Evolutionary conservation across 2,113 vertebrate species (phyloP), one percentile per base, ranked within the genome.

Genomic region (Geococcyx californianus): DNA sequence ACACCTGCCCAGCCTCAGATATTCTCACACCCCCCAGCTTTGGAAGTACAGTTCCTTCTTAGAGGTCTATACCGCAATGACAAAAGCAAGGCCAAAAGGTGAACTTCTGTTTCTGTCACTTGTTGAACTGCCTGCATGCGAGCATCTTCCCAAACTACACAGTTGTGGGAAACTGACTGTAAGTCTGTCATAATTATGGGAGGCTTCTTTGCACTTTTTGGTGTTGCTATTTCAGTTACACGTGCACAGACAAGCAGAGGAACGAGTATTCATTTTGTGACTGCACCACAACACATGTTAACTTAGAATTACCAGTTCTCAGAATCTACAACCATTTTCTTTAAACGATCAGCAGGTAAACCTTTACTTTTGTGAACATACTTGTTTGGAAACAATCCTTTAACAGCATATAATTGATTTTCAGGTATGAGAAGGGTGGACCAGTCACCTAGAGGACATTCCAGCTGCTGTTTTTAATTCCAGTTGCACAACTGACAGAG

Each of bases 101-200:
- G 29, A 42, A 40, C 40, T 44, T 40, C 31, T 21, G 7, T 8
- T 45, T 11, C 69, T 24, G 20, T 14, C 64, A 6, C 59, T 6
- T 19, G 12, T 8, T 29, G 49, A 23, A 9, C 36, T 11, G 28
- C 29, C 58, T 42, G 54, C 23, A 7, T 7, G 11, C 3, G 7
- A 78, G 36, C 55, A 23, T 11, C 47, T 7, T 28, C 75, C 44
- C 12, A 2, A 60, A 9, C 38, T 8, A 24, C 51, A 9, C 1
- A 13, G 18, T 1, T 29, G 18, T 19, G 36, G 72, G 67, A 56
- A 75, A 34, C 20, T 36, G 36, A 8, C 19, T 62, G 8, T 1
- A 24, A 54, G 8, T 15, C 38, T 44, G 0, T 1, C 16, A 7
- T 5, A 77, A 47, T 0, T 36, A 4, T 49, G 28, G 18, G 51